Conservation (phyloP, 2,888 invertebrate genomes). For the Gastracanthus pulcherrimus region DNA sequence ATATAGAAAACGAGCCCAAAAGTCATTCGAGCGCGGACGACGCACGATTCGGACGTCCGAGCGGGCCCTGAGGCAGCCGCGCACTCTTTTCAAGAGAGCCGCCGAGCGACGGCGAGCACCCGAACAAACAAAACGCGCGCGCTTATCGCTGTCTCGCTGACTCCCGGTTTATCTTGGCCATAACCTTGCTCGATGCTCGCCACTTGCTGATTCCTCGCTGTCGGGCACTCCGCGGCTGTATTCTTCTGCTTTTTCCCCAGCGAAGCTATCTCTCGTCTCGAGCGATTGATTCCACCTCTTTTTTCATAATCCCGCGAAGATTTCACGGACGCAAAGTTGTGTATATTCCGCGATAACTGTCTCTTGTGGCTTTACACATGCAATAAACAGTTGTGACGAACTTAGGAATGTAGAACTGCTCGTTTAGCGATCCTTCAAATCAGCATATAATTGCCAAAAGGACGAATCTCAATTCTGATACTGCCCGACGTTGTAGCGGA, state of each 20-base stretch:
- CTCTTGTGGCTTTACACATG: too few species aligned
- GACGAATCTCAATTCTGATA: neutral
- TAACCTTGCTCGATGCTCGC: slow-evolving; percentile 69
- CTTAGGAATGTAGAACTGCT: too few species aligned
- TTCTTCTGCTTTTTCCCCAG: neutral
- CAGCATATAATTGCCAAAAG: too few species aligned
- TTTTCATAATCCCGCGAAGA: too few species aligned
- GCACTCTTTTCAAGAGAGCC: neutral
- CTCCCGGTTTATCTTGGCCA: slow-evolving; percentile 72
- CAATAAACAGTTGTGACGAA: too few species aligned
- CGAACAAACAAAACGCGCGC: neutral
- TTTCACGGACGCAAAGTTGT: too few species aligned
- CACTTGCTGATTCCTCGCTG: too few species aligned
- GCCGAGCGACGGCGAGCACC: neutral
- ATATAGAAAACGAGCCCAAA: too few species aligned
- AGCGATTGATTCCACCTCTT: too few species aligned
- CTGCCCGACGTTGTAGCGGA: too few species aligned
- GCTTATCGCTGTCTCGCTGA: slow-evolving; percentile 30
- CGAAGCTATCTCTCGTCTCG: slow-evolving; percentile 13
- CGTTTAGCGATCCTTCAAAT: too few species aligned
- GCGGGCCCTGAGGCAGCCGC: neutral
- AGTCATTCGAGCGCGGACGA: neutral
- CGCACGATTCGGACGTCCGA: neutral
- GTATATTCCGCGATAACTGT: too few species aligned
- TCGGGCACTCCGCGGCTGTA: neutral